These are phyloP conservation scores for Apostichopus japonicus DNA, from an alignment of 35 echinoderm and acorn worm genomes.

Conservation along the genomic window DNA sequence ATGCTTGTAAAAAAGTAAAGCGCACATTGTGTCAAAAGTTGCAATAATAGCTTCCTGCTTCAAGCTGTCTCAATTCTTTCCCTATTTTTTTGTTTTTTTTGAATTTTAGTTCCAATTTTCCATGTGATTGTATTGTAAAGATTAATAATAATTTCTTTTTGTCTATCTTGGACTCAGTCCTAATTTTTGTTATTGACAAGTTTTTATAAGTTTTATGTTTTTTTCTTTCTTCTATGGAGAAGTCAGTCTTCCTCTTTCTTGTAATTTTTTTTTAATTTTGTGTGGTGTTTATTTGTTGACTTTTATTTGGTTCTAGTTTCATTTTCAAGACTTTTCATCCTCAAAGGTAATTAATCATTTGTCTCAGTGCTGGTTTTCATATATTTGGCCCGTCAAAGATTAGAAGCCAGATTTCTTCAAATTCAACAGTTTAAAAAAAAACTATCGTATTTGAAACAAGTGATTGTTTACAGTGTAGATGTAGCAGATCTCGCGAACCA, in stretches of 20 bases:
- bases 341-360: neutral
- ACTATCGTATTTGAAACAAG: too few relatives aligned
- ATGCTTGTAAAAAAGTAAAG: too few relatives aligned
- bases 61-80: neutral
- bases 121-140: neutral
- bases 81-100: neutral
- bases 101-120: neutral
- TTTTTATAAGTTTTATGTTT: too few relatives aligned
- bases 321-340: neutral
- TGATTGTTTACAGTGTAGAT: too few relatives aligned
- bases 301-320: neutral
- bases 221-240: neutral
- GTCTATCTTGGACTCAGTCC: too few relatives aligned
- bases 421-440: too few relatives aligned
- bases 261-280: neutral
- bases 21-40: neutral
- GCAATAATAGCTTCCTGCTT: neutral
- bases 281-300: neutral
- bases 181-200: too few relatives aligned
- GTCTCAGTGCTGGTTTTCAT: neutral
- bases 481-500: too few relatives aligned
- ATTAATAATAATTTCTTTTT: neutral
- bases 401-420: neutral
- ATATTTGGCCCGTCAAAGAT: neutral
- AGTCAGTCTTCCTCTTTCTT: neutral